Evolutionary conservation across 2,797 vertebrate species (phyloP).

Genomic region (Chaenodraco wilsoni): DNA sequence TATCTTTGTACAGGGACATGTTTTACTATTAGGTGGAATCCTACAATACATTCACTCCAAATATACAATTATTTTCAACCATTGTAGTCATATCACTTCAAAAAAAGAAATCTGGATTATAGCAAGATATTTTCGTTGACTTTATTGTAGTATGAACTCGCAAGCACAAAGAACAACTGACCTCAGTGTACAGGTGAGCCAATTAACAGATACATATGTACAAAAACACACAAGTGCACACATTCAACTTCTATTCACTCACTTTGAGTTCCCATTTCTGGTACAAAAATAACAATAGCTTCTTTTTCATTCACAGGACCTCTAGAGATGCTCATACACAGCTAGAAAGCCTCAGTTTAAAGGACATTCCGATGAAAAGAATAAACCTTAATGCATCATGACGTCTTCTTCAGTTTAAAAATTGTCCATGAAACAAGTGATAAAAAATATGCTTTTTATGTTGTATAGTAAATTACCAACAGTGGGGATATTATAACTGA

Average conservation of each 20-base stretch:
- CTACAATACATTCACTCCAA: background rate
- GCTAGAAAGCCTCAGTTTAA: constrained; percentile 17
- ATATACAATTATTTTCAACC: background rate
- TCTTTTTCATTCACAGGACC: constrained; percentile 44
- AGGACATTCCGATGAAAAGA: constrained; percentile 29
- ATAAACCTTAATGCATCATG: constrained; percentile 13
- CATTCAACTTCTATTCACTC: constrained; percentile 41
- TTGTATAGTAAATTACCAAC: constrained; percentile 21
- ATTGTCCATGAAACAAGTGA: constrained; percentile 32
- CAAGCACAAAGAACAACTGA: constrained; percentile 60
- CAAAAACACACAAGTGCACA: constrained; percentile 68
- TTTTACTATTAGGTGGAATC: background rate
- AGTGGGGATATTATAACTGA: constrained; percentile 32
- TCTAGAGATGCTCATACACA: constrained; percentile 41
- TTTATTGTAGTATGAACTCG: constrained; percentile 74
- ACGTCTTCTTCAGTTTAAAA: constrained; percentile 39
- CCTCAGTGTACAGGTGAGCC: constrained; percentile 50
- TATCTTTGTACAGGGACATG: background rate
- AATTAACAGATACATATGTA: constrained; percentile 78
- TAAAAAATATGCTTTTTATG: constrained; percentile 46
- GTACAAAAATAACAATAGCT: constrained; percentile 63
- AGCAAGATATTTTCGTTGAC: constrained; percentile 23
- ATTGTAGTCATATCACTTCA: background rate
- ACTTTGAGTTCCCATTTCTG: constrained; percentile 45
- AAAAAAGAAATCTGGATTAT: constrained; percentile 4